Evolutionary conservation across 2,113 vertebrate genomes (phyloP).

Genomic region (Loxodonta africana): DNA sequence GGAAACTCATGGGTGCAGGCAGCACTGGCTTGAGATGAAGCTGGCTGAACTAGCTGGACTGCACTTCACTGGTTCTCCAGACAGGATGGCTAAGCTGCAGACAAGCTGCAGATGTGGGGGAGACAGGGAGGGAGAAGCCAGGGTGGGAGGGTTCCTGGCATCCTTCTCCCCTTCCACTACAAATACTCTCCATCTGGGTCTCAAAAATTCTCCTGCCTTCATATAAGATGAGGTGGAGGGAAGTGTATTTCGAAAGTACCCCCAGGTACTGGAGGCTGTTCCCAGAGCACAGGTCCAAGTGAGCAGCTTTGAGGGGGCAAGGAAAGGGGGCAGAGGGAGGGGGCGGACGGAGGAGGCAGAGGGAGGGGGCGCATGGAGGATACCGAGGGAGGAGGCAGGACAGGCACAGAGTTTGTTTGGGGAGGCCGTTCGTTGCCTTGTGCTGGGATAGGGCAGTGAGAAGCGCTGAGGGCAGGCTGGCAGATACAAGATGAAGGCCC

Average conservation of each 20-base stretch:
- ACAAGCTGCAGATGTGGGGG: neutral
- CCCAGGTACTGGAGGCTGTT: neutral
- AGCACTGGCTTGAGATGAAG: neutral
- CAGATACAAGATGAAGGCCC: neutral
- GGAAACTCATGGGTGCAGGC: neutral
- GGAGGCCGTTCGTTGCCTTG: too few relatives aligned
- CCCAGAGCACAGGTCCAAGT: neutral
- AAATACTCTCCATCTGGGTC: neutral
- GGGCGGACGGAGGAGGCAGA: too few relatives aligned
- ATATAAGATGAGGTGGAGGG: neutral
- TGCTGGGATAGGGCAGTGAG: neutral
- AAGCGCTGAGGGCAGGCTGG: neutral
- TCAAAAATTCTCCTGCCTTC: neutral
- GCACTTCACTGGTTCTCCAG: rapidly evolving
- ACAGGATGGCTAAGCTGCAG: neutral
- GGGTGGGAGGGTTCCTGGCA: neutral
- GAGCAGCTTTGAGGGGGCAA: neutral
- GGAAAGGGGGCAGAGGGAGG: too few relatives aligned
- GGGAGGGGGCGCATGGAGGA: too few relatives aligned
- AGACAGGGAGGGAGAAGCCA: neutral
- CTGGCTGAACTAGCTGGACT: too few relatives aligned
- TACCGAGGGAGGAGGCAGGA: neutral
- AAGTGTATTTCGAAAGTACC: neutral
- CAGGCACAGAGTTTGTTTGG: too few relatives aligned
- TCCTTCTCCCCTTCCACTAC: too few relatives aligned